Base-by-base conservation (phyloP, 2,113 vertebrate species). In the Isurus oxyrinchus region DNA sequence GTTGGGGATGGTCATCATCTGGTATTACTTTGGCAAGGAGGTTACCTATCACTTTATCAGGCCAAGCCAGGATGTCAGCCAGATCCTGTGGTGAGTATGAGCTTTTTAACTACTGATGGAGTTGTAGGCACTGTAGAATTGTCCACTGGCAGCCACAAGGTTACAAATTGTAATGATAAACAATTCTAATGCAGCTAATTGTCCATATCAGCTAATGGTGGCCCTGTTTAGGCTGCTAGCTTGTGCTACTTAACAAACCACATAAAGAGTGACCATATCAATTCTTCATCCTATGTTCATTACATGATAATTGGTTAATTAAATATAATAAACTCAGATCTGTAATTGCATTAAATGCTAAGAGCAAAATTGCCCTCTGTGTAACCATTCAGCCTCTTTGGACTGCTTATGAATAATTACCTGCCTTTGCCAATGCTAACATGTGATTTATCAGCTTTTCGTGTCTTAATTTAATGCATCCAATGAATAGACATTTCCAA, bases 381-480 rank as follows among this genome's bases (percentile, higher is more conserved):
- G 57, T 91, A 25, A 14, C 21, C 53, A 91, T 91, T 59, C 59
- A 91, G 10, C 88, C 55, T 59, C 27, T 91, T 91, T 91, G 27
- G 53, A 91, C 11, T 91, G 57, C 53, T 57, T 59, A 16, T 57
- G 87, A 53, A 57, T 53, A 90, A 90, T 55, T 90, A 27, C 53
- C 88, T 59, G 88, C 55, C 59, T 10, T 59, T 91, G 88, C 88
- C 55, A 91, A 35, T 35, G 25, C 53, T 59, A 91, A 59, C 53
- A 91, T 59, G 88, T 35, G 55, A 94, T 63, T 63, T 66, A n/a
- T 63, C 59, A 63, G 35, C 61, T 94, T 94, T 63, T 40, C 59
- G 19, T 16, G 61, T 94, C 91, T 94, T 94, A 94, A 94, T 44
- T 94, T 94, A 94, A 94, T 66, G n/a, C 59, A 94, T 93, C 59